A percentile compares a stretch with the other conserved stretches of the same genome.
phyloP scores from a whole-genome alignment of 2,113 vertebrate genomes.

The Mesitornis unicolor region DNA sequence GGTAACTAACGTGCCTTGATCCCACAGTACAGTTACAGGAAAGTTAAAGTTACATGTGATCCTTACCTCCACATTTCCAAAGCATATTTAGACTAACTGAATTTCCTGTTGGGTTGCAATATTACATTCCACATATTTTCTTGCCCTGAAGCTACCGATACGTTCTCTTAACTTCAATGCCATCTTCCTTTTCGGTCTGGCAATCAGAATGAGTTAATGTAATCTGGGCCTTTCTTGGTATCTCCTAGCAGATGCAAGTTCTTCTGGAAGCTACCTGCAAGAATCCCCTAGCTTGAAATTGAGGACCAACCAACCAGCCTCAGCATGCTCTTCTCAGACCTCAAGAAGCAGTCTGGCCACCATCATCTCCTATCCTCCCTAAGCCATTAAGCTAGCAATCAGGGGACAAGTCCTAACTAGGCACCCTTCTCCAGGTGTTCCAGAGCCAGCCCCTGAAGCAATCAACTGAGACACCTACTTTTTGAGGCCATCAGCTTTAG shows the following conservation, averaged over 20 bases:
- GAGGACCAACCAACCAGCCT: not conserved
- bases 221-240: not conserved
- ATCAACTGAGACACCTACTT: not conserved
- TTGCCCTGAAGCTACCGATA: not conserved
- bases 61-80: not conserved
- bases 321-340: not conserved
- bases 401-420: rapidly evolving
- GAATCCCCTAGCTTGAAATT: not conserved
- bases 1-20: no score
- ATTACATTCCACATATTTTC: not conserved
- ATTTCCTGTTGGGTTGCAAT: not conserved
- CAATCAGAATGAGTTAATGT: rapidly evolving
- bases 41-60: not conserved
- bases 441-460: not conserved
- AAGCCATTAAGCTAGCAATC: not conserved
- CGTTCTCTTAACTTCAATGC: not conserved
- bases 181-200: not conserved
- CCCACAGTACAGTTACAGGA: not conserved
- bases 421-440: not conserved
- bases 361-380: not conserved
- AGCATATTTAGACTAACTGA: not conserved
- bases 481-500: not conserved
- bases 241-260: not conserved
- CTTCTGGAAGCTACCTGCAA: not conserved
- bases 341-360: not conserved